Conservation (phyloP, 2,888 invertebrate genomes). For the Sialis fuliginosa region DNA sequence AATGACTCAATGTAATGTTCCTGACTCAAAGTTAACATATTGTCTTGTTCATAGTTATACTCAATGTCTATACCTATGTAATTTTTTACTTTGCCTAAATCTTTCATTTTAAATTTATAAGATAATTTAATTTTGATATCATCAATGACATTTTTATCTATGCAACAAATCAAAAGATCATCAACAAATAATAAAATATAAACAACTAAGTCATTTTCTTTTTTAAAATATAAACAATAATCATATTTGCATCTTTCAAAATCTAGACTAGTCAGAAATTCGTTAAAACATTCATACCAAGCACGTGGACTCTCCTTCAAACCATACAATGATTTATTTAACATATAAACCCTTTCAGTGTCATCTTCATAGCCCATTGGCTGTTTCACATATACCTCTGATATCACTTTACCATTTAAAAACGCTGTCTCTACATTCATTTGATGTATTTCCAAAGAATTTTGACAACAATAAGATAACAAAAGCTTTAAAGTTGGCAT, state of each 20-base stretch:
- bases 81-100: constrained; percentile 6
- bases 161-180: constrained; percentile 5
- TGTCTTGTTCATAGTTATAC: constrained; percentile 11
- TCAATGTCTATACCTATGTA: constrained; percentile 18
- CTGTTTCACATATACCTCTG: constrained; percentile 10
- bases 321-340: constrained; percentile 16
- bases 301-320: constrained; percentile 10
- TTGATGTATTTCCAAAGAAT: constrained; percentile 8
- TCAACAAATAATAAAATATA: constrained; percentile 6
- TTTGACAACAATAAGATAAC: constrained; percentile 8
- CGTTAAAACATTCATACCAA: constrained; percentile 12
- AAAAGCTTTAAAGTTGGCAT: constrained; percentile 17
- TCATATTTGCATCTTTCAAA: constrained; percentile 12
- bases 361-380: constrained; percentile 9
- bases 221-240: constrained; percentile 11
- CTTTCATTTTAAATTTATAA: constrained; percentile 9
- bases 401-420: constrained; percentile 7
- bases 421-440: constrained; percentile 11
- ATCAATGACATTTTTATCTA: neutral
- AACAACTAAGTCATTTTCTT: constrained; percentile 9
- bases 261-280: constrained; percentile 8
- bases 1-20: constrained; percentile 12
- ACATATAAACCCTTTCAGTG: constrained; percentile 14
- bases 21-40: constrained; percentile 16
- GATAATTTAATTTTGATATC: neutral